phyloP scores from a whole-genome alignment of 2,888 invertebrate species.

The Metopia argyrocephala region DNA sequence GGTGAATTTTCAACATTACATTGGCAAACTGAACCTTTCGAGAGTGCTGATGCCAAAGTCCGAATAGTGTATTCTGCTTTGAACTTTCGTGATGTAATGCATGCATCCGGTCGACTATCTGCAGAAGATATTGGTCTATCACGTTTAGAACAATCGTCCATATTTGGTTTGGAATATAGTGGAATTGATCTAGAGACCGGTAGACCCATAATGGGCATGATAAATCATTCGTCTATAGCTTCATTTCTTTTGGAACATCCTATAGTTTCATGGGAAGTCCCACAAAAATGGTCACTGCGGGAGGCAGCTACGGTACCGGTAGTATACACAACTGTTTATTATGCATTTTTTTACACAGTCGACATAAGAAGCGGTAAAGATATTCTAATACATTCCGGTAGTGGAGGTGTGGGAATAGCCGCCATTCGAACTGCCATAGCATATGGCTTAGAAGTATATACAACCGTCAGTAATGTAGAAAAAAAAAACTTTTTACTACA shows the following conservation, averaged over 20 bases:
- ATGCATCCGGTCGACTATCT: constrained; percentile 93
- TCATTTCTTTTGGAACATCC: constrained; percentile 75
- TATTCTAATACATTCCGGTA: constrained; percentile 81
- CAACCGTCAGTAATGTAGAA: constrained; percentile 84
- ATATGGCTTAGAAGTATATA: constrained; percentile 83
- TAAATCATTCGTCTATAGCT: constrained; percentile 80
- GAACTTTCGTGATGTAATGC: constrained; percentile 97
- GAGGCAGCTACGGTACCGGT: constrained; percentile 89
- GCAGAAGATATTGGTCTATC: constrained; percentile 87
- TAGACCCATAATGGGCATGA: constrained; percentile 83
- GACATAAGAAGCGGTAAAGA: constrained; percentile 76
- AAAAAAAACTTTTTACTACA: constrained; percentile 83
- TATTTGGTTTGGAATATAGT: constrained; percentile 85
- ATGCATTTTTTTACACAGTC: too few species aligned
- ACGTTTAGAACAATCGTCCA: constrained; percentile 83
- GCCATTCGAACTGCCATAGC: constrained; percentile 86
- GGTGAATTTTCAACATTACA: constrained; percentile 92
- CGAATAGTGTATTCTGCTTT: constrained; percentile 84
- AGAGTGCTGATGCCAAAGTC: constrained; percentile 80
- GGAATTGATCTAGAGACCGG: constrained; percentile 81
- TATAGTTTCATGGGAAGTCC: constrained; percentile 82
- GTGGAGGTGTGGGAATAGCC: constrained; percentile 88
- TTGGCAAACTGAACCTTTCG: constrained; percentile 87
- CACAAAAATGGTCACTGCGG: constrained; percentile 85
- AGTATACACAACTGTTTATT: constrained; percentile 85